These are phyloP conservation scores for Andrena praecox DNA, from an alignment of 2,888 invertebrate species.

Conservation along the genomic window DNA sequence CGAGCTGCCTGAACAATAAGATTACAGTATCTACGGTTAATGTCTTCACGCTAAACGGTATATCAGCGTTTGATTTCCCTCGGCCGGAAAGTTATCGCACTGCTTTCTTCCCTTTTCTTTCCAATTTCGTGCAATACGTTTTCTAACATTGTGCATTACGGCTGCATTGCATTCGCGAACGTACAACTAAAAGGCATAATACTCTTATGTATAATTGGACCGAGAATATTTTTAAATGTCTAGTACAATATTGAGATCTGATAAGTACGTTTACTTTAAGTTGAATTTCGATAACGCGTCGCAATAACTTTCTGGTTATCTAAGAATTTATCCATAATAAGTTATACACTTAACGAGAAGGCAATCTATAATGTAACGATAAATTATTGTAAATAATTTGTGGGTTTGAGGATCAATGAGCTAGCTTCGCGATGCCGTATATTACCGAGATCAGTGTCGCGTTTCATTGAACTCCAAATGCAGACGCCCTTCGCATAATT, in stretches of 20 bases:
- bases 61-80: conserved; percentile 49
- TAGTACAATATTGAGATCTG: conserved; percentile 28
- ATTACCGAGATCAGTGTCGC: conserved; percentile 52
- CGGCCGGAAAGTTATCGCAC: conserved; percentile 57
- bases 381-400: conserved; percentile 75
- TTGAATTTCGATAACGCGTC: conserved; percentile 35
- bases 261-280: conserved; percentile 10
- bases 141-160: conserved; percentile 34
- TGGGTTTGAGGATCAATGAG: conserved; percentile 46
- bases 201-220: conserved; percentile 27
- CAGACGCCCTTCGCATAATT: conserved; percentile 53
- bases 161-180: conserved; percentile 22
- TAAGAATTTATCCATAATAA: conserved; percentile 61
- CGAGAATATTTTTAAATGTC: conserved; percentile 22
- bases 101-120: conserved; percentile 26
- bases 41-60: conserved; percentile 41
- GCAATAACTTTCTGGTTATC: conserved; percentile 62
- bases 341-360: conserved; percentile 54
- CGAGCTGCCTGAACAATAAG: conserved; percentile 39
- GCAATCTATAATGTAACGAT: conserved; percentile 57
- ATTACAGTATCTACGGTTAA: conserved; percentile 51
- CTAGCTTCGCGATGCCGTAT: conserved; percentile 67
- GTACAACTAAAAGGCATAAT: conserved; percentile 48
- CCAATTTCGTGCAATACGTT: conserved; percentile 61
- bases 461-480: conserved; percentile 34